A percentile compares a stretch with the other conserved stretches of the same genome.
These are phyloP conservation scores for Phalacrocorax carbo DNA, from an alignment of 2,113 vertebrate species.

Conservation along the genomic window DNA sequence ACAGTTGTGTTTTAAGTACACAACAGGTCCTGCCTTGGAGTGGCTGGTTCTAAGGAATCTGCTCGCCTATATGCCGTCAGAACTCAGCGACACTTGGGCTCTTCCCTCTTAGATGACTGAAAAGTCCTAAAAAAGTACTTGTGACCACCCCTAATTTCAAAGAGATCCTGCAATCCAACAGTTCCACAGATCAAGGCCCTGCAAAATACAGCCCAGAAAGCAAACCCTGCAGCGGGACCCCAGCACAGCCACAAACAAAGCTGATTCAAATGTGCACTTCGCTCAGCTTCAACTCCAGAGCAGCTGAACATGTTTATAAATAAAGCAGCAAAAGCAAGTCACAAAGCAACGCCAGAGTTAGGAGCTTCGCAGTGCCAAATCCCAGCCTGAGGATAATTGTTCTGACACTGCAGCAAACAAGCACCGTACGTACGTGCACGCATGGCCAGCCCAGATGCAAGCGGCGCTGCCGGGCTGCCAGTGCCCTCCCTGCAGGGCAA, in stretches of 20 bases:
- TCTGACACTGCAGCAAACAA: neutral
- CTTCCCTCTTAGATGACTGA: neutral
- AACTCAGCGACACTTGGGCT: neutral
- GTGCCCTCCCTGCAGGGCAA: neutral
- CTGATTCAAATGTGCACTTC: neutral
- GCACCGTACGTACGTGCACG: neutral
- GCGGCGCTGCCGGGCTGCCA: neutral
- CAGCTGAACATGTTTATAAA: neutral
- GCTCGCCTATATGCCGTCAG: rapidly evolving
- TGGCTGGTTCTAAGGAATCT: neutral
- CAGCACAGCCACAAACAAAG: neutral
- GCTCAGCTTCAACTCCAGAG: neutral
- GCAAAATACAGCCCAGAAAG: neutral
- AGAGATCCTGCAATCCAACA: neutral
- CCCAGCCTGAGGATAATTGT: neutral
- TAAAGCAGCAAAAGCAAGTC: neutral
- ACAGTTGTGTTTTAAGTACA: neutral
- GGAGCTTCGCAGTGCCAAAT: neutral
- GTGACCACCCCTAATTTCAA: neutral
- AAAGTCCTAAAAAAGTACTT: neutral
- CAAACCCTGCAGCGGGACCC: neutral
- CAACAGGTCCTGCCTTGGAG: neutral
- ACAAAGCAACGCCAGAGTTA: neutral
- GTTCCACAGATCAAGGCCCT: neutral
- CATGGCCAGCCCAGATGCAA: neutral